Evolutionary conservation across 2,797 vertebrate genomes (phyloP), one percentile per base, ranked within the genome.

Genomic region (Tokudaia tokunoshimensis): DNA sequence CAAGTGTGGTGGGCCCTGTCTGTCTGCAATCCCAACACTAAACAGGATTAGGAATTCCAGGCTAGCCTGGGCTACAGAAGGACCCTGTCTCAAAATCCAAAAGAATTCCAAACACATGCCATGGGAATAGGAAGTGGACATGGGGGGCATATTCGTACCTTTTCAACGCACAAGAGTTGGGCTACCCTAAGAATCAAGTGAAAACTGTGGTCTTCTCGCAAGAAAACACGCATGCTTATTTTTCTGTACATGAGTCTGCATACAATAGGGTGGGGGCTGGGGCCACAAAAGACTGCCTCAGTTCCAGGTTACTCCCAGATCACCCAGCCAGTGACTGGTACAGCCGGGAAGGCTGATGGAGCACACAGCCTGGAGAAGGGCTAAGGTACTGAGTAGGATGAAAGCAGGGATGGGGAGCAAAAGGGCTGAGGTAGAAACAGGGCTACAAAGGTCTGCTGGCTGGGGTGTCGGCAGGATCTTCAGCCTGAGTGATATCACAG

Each of bases 181-280:
- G 3, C 22, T 59, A 91, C 14, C 47, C 85, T 74, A 79, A 83
- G 41, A 94, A 37, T 50, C 84, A 65, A 65, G 17, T 74, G 41
- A 91, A 61, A 91, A 44, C 47, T 8, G 13, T 24, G 12, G 26
- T 47, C 59, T 11, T 85, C 67, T 29, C 82, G 70, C 31, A 65
- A 78, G 87, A 96, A 96, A 95, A 90, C 31, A 75, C 0, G 31
- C 47, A 79, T 3, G 7, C 22, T 75, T 26, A 75, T 75, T 26
- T 24, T 75, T 67, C 37, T 72, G 37, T 41, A 41, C 37, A 24
- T 24, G 26, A 67, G 37, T 70, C 63, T 61, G 47, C 11, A 87
- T 6, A 1, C 1, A 7, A 82, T 0, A 22, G 37, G 14, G 3
- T 19, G n/a, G 7, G 47, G 52, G 24, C 34, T 12, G 11, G 47